Conservation (phyloP, 2,797 vertebrate species). For the Philypnodon macrostomus region DNA sequence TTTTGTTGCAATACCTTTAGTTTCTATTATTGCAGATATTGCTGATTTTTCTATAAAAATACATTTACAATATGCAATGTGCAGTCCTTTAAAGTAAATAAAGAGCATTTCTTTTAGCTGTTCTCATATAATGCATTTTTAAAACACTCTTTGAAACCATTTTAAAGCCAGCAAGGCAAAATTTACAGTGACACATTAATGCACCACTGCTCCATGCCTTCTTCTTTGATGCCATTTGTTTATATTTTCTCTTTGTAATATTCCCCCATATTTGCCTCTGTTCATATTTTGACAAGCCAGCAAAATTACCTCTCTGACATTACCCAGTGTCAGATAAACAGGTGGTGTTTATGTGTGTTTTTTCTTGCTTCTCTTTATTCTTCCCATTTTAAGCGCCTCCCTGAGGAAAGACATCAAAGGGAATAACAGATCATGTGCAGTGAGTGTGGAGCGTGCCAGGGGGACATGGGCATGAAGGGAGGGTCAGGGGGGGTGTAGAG, state of each 20-base stretch:
- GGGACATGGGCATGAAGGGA: conserved; percentile 33
- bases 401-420: conserved; percentile 70
- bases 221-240: conserved; percentile 47
- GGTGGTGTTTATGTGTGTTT: conserved; percentile 70
- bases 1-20: no score
- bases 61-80: no score
- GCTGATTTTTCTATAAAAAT: no score
- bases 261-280: conserved; percentile 35
- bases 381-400: conserved; percentile 48
- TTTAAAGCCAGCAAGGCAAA: conserved; percentile 24
- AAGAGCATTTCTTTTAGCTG: neutral
- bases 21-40: no score
- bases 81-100: conserved; percentile 1
- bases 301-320: conserved; percentile 50
- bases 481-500: conserved; percentile 23
- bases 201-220: conserved; percentile 11
- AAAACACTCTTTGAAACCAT: conserved; percentile 38
- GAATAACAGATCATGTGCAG: conserved; percentile 72
- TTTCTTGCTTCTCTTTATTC: conserved; percentile 5
- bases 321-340: conserved; percentile 64
- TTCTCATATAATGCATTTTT: conserved; percentile 15
- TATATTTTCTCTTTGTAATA: conserved; percentile 45
- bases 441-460: conserved; percentile 58
- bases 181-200: conserved; percentile 24
- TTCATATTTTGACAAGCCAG: conserved; percentile 58